Conservation (phyloP, 2,888 invertebrate genomes). For the Deilephila elpenor region DNA sequence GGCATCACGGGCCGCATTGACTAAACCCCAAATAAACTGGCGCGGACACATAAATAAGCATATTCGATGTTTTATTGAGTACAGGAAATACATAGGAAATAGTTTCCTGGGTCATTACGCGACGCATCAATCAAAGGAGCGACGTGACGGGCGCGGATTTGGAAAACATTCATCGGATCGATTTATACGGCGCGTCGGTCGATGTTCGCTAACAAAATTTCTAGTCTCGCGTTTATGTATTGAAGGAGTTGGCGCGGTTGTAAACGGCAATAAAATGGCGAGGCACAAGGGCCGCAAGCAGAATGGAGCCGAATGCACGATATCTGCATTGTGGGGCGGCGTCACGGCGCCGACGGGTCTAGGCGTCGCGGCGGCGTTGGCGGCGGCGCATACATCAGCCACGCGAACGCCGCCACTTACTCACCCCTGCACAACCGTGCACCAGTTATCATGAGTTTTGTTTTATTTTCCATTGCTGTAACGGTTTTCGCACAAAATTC, state of each 20-base stretch:
- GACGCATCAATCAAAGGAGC: slow-evolving; percentile 79
- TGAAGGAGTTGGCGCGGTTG: slow-evolving; percentile 54
- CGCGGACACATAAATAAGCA: slow-evolving; percentile 80
- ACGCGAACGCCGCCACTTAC: slow-evolving; percentile 66
- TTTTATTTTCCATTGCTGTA: slow-evolving; percentile 66
- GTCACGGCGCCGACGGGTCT: slow-evolving; percentile 81
- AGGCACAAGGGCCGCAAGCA: slow-evolving; percentile 59
- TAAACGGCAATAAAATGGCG: slow-evolving; percentile 58
- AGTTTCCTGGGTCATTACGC: slow-evolving; percentile 82
- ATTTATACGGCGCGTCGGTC: slow-evolving; percentile 47
- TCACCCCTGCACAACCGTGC: slow-evolving; percentile 48
- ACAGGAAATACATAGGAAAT: slow-evolving; percentile 83
- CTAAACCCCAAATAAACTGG: slow-evolving; percentile 81
- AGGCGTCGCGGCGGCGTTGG: slow-evolving; percentile 79
- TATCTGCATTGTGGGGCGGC: slow-evolving; percentile 81
- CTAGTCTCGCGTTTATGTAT: slow-evolving; percentile 27
- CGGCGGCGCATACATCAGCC: slow-evolving; percentile 83
- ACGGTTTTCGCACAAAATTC: slow-evolving; percentile 51
- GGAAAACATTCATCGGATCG: slow-evolving; percentile 54
- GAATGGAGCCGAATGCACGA: slow-evolving; percentile 69
- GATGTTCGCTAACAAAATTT: slow-evolving; percentile 41
- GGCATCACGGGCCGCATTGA: slow-evolving; percentile 75
- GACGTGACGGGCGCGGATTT: slow-evolving; percentile 60
- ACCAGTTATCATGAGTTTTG: slow-evolving; percentile 74
- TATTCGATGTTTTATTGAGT: slow-evolving; percentile 83